phyloP scores from a whole-genome alignment of 2,113 vertebrate species.

The Plectropomus leopardus region DNA sequence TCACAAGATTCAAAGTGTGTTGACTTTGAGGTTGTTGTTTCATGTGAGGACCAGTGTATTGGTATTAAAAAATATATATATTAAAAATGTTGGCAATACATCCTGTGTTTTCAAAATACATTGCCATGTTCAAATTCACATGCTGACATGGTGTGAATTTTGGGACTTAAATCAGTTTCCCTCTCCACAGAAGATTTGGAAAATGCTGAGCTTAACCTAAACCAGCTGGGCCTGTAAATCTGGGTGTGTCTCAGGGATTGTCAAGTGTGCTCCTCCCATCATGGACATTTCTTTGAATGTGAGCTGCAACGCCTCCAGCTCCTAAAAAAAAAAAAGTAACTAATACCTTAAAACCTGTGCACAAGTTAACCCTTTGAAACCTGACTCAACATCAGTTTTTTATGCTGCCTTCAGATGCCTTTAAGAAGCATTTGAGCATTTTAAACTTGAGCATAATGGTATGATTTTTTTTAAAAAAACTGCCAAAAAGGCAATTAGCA shows the following conservation, averaged over 20 bases:
- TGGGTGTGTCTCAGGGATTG: background rate
- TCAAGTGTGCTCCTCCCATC: background rate
- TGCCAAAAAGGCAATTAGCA: too few species aligned
- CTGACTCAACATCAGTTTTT: too few species aligned
- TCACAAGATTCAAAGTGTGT: background rate
- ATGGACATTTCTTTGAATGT: background rate
- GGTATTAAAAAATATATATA: too few species aligned
- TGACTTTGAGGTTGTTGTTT: background rate
- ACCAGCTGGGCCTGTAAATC: background rate
- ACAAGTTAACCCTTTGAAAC: background rate
- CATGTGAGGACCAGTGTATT: too few species aligned
- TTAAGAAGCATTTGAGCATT: too few species aligned
- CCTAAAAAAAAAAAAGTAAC: background rate
- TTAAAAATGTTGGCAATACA: background rate
- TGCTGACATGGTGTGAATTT: background rate
- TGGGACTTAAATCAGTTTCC: background rate
- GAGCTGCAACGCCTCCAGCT: background rate
- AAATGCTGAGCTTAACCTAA: background rate
- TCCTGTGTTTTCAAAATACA: background rate
- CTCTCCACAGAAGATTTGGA: background rate
- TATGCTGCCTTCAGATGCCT: too few species aligned
- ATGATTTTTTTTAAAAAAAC: too few species aligned
- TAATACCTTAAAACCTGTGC: background rate
- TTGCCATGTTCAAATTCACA: background rate
- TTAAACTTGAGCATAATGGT: too few species aligned